These are phyloP conservation scores for Turnix velox DNA, from an alignment of 2,113 vertebrate genomes.

Conservation along the genomic window DNA sequence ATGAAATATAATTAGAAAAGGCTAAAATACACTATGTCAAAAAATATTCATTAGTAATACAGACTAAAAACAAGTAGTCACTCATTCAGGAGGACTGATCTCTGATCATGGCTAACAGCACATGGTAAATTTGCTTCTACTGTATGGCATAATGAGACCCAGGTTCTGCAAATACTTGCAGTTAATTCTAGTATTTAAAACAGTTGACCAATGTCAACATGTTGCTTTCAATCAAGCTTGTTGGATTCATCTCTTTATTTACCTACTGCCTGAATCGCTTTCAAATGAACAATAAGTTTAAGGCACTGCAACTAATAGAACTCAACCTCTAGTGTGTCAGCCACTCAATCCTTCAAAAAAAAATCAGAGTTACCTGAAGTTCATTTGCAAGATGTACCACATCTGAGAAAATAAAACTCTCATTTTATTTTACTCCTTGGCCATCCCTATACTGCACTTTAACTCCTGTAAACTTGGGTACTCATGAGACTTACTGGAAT, in stretches of 20 bases:
- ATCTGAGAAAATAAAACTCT: too few relatives aligned
- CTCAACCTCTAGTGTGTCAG: not conserved
- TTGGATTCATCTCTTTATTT: not conserved
- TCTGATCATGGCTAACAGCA: not conserved
- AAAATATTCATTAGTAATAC: not conserved
- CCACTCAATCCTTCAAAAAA: not conserved
- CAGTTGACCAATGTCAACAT: not conserved
- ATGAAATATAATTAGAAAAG: not conserved
- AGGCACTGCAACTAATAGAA: not conserved
- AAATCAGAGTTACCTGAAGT: not conserved
- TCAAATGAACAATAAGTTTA: not conserved
- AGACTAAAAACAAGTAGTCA: not conserved
- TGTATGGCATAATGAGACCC: not conserved
- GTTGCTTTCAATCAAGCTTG: not conserved
- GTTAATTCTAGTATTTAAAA: not conserved
- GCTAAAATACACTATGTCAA: not conserved
- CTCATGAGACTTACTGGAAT: not conserved
- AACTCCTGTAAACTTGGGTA: not conserved
- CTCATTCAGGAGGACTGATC: not conserved
- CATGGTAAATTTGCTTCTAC: not conserved
- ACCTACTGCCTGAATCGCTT: not conserved
- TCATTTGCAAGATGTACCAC: not conserved
- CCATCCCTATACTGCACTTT: not conserved
- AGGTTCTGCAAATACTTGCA: not conserved
- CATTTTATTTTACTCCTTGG: not conserved